phyloP scores from a whole-genome alignment of 2,113 vertebrate genomes.

The Polypterus bichir region DNA sequence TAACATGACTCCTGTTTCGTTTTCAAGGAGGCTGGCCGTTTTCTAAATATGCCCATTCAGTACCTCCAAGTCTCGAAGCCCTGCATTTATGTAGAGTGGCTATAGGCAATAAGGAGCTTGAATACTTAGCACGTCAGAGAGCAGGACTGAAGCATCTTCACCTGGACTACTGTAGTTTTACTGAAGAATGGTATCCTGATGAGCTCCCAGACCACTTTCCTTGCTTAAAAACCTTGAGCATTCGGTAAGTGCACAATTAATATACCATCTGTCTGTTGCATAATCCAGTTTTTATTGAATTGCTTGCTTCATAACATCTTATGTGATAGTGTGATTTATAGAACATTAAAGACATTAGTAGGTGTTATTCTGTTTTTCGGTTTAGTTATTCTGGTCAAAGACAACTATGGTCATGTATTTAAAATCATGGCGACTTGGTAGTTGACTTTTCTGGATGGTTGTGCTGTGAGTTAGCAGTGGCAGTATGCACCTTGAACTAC shows the following conservation, averaged over 20 bases:
- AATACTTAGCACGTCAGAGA: slow-evolving; percentile 6
- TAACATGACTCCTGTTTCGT: no score
- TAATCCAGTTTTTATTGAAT: background rate
- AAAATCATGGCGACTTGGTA: no score
- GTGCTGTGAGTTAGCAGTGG: no score
- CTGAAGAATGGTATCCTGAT: background rate
- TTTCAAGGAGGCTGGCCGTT: slow-evolving; percentile 20
- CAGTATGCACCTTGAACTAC: no score
- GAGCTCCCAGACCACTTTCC: slow-evolving; percentile 21
- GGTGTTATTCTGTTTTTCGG: no score
- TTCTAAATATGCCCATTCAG: slow-evolving; percentile 4
- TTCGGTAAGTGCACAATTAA: slow-evolving; percentile 13
- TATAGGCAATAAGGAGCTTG: slow-evolving; percentile 10
- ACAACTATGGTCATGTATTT: no score
- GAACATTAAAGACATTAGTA: no score
- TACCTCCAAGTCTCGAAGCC: slow-evolving; percentile 20
- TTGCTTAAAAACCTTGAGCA: slow-evolving; percentile 20
- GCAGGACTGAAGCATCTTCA: slow-evolving; percentile 22
- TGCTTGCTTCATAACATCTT: no score
- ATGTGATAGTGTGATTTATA: no score
- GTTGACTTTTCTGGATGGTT: no score
- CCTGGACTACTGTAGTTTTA: slow-evolving; percentile 14
- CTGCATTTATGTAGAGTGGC: slow-evolving; percentile 18
- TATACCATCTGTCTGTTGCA: background rate
- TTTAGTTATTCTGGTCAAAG: no score